Conservation (phyloP, 2,888 invertebrate species). For the Cylindroiulus punctatus region DNA sequence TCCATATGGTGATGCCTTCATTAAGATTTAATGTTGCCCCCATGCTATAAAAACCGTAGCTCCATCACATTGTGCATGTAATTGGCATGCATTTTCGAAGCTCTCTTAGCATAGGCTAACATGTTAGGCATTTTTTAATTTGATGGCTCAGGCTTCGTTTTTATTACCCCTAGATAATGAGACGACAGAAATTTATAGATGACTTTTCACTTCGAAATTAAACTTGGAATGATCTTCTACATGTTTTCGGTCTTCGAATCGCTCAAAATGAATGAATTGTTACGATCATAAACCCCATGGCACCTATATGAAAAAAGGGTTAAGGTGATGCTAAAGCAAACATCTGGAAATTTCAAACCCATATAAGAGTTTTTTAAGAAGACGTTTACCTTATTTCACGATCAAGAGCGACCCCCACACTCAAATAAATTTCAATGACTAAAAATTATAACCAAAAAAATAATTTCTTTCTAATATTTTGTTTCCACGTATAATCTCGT, state of each 20-base stretch:
- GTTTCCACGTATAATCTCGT: no score
- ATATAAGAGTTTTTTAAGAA: no score
- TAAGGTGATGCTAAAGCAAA: no score
- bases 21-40: constrained; percentile 45
- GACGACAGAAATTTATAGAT: constrained; percentile 23
- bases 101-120: not conserved
- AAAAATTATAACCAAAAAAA: no score
- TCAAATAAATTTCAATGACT: no score
- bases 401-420: no score
- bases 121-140: constrained; percentile 16
- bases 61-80: not conserved
- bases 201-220: constrained; percentile 6
- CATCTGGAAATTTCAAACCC: no score
- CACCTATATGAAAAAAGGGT: not conserved
- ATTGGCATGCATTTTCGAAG: not conserved
- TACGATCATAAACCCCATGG: not conserved
- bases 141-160: not conserved
- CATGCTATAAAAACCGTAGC: constrained; percentile 29
- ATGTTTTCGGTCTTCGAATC: not conserved
- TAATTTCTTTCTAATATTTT: no score
- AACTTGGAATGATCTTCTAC: not conserved
- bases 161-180: constrained; percentile 38
- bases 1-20: constrained; percentile 45
- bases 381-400: no score
- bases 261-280: not conserved